phyloP scores from a whole-genome alignment of 2,797 vertebrate genomes.

The Pteropus rufus region DNA sequence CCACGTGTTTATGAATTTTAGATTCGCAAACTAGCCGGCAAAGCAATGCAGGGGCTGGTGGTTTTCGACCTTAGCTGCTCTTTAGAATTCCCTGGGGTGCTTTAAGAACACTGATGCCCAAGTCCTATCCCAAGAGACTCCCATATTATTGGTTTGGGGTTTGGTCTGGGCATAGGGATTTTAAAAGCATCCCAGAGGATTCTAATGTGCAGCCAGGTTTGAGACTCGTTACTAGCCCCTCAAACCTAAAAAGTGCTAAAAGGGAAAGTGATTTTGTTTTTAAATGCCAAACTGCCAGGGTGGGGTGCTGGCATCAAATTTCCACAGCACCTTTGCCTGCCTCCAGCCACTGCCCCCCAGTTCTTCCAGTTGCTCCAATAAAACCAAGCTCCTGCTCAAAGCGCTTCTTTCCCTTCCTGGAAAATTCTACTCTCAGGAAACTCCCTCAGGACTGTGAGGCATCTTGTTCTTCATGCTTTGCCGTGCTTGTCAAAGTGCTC shows the following conservation, averaged over 20 bases:
- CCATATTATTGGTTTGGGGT: neutral
- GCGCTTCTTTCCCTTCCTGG: neutral
- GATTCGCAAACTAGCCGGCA: neutral
- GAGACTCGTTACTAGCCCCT: neutral
- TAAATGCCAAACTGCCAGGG: neutral
- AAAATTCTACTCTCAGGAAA: neutral
- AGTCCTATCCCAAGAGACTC: neutral
- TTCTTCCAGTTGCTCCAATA: neutral
- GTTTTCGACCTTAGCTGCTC: neutral
- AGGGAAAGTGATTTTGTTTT: conserved; percentile 39
- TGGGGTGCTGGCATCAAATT: neutral
- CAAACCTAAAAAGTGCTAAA: neutral
- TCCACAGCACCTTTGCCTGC: neutral
- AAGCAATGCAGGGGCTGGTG: neutral
- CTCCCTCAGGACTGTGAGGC: neutral
- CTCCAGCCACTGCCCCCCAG: neutral
- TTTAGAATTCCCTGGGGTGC: neutral
- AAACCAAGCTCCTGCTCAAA: neutral
- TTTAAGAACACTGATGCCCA: neutral
- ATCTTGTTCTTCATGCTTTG: neutral
- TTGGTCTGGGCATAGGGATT: neutral
- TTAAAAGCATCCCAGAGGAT: neutral
- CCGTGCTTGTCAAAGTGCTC: neutral
- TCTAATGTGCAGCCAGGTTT: neutral
- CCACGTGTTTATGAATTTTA: neutral